Percentiles rank a stretch among this genome's conserved stretches.
Conservation (phyloP, 2,888 invertebrate species). For the Theristus sp. region DNA sequence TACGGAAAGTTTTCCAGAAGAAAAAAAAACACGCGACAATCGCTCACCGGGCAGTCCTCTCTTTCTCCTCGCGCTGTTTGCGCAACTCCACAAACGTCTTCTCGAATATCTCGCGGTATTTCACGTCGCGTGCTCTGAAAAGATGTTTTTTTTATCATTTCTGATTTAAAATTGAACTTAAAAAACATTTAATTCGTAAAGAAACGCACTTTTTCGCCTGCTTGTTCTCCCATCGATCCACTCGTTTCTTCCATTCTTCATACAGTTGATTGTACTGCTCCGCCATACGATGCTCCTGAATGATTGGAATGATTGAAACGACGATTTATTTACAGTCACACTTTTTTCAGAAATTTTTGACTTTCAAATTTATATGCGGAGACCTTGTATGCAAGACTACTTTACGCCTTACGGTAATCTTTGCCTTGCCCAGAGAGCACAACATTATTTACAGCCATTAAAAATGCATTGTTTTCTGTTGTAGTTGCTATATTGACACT, state of each 20-base stretch:
- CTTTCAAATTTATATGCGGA: too few species aligned
- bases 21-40: slow-evolving; percentile 53
- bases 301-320: neutral
- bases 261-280: slow-evolving; percentile 65
- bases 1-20: neutral
- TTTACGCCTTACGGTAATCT: too few species aligned
- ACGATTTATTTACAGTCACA: too few species aligned
- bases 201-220: slow-evolving; percentile 32
- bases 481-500: too few species aligned
- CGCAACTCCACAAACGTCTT: slow-evolving; percentile 89
- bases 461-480: too few species aligned
- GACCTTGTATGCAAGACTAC: too few species aligned
- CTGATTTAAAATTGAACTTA: too few species aligned
- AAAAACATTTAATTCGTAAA: too few species aligned
- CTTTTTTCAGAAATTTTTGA: too few species aligned
- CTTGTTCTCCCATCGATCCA: slow-evolving; percentile 56
- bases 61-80: slow-evolving; percentile 85
- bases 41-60: slow-evolving; percentile 48
- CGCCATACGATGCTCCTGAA: slow-evolving; percentile 52
- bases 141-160: neutral
- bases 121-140: slow-evolving; percentile 45
- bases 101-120: slow-evolving; percentile 85
- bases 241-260: slow-evolving; percentile 46
- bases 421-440: neutral
- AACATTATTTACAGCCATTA: too few species aligned